phyloP scores from a whole-genome alignment of 2,888 invertebrate species.

The Hypolimnas misippus region DNA sequence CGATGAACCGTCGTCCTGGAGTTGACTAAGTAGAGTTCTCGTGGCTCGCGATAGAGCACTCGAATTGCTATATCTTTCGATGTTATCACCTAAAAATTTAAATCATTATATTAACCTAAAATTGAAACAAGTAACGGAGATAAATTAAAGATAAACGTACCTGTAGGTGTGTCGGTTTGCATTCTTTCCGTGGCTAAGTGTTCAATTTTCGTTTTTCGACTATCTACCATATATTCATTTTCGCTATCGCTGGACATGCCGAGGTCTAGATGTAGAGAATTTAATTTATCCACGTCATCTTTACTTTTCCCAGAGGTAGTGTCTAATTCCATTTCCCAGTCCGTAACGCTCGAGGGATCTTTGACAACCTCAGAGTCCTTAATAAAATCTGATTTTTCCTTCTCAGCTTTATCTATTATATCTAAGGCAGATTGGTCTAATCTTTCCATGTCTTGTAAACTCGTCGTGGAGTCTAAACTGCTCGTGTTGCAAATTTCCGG shows the following conservation, averaged over 20 bases:
- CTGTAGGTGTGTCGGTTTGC: constrained; percentile 65
- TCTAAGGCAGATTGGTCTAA: constrained; percentile 60
- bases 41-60: constrained; percentile 72
- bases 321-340: constrained; percentile 86
- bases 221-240: constrained; percentile 68
- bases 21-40: constrained; percentile 78
- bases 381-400: constrained; percentile 56
- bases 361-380: constrained; percentile 66
- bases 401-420: constrained; percentile 59
- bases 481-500: constrained; percentile 71
- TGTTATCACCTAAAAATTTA: constrained; percentile 69
- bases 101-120: constrained; percentile 9
- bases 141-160: constrained; percentile 54
- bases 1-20: constrained; percentile 81
- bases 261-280: constrained; percentile 75
- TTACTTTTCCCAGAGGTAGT: constrained; percentile 76
- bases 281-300: constrained; percentile 73
- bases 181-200: constrained; percentile 62
- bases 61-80: constrained; percentile 69
- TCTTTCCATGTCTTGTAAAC: constrained; percentile 67
- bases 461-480: constrained; percentile 73
- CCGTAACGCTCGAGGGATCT: constrained; percentile 75
- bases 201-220: constrained; percentile 63
- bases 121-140: constrained; percentile 15
- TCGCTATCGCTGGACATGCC: constrained; percentile 83